Conservation (phyloP, 2,113 vertebrate genomes). For the Polyodon spathula region DNA sequence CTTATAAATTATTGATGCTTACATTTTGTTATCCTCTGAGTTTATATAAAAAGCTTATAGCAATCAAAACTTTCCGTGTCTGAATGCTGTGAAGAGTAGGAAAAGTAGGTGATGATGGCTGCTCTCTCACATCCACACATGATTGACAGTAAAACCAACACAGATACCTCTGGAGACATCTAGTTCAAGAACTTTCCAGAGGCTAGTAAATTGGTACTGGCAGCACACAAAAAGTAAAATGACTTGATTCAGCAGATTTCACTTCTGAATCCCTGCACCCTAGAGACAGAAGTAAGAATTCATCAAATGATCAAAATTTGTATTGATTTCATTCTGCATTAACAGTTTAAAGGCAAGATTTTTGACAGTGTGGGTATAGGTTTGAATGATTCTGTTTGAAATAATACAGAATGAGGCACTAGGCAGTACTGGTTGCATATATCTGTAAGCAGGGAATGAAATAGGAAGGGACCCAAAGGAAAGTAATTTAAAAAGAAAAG, state of each 20-base stretch:
- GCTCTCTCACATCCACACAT: conserved; percentile 56
- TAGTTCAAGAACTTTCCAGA: conserved; percentile 69
- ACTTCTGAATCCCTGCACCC: conserved; percentile 54
- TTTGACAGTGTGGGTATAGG: conserved; percentile 57
- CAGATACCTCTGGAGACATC: conserved; percentile 58
- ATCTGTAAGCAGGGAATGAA: conserved; percentile 41
- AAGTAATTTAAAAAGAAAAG: no score
- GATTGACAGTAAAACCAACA: conserved; percentile 72
- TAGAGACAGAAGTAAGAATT: conserved; percentile 71
- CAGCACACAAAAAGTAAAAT: conserved; percentile 79
- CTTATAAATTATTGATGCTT: conserved; percentile 36
- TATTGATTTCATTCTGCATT: conserved; percentile 82
- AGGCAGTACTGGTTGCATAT: conserved; percentile 27
- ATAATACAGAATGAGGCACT: conserved; percentile 45
- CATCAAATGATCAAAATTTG: conserved; percentile 84
- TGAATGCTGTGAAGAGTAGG: conserved; percentile 34
- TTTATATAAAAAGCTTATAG: conserved; percentile 28
- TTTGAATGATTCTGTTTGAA: conserved; percentile 80
- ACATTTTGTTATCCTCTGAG: conserved; percentile 30
- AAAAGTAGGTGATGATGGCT: conserved; percentile 64
- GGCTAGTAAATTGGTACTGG: conserved; percentile 75
- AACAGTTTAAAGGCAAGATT: conserved; percentile 69
- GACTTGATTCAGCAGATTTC: conserved; percentile 80
- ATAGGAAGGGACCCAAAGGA: conserved; percentile 9
- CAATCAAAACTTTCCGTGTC: conserved; percentile 29